These are phyloP conservation scores for Trachelus iudaicus DNA, from an alignment of 2,888 invertebrate genomes.

Conservation along the genomic window DNA sequence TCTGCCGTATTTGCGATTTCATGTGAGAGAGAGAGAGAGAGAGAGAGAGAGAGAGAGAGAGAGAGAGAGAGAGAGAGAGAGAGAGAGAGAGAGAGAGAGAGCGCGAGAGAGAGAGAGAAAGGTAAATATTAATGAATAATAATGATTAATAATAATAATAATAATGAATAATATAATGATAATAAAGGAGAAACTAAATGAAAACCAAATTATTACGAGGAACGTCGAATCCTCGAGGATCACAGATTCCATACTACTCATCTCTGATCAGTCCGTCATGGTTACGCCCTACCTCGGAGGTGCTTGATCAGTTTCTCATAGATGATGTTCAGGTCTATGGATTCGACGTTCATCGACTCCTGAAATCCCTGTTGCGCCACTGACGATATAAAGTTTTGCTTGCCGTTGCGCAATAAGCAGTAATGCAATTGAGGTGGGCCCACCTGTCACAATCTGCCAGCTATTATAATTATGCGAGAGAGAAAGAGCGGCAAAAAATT, in stretches of 20 bases:
- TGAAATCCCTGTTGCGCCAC: constrained; percentile 8
- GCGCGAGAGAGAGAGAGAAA: constrained; percentile 5
- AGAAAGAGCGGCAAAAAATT: neutral
- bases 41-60: no score
- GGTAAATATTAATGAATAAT: constrained; percentile 2
- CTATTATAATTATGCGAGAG: neutral
- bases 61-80: neutral
- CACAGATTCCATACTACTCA: neutral
- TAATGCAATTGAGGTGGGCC: constrained; percentile 10
- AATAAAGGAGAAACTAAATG: constrained; percentile 6
- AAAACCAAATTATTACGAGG: constrained; percentile 11
- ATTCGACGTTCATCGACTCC: neutral
- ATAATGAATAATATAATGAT: neutral
- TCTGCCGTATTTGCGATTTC: neutral
- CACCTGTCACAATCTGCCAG: constrained; percentile 17
- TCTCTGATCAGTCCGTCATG: neutral
- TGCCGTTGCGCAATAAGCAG: constrained; percentile 18
- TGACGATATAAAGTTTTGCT: constrained; percentile 11
- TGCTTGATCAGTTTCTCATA: neutral
- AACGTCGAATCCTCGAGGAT: neutral
- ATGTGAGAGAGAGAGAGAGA: constrained; percentile 5
- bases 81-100: constrained; percentile 15
- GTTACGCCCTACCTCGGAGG: neutral
- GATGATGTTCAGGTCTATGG: neutral
- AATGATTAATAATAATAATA: no score